A percentile compares a stretch with the other conserved stretches of the same genome.
These are phyloP conservation scores for Mesorhabditis belari DNA, from an alignment of 2,888 invertebrate genomes.

Conservation along the genomic window DNA sequence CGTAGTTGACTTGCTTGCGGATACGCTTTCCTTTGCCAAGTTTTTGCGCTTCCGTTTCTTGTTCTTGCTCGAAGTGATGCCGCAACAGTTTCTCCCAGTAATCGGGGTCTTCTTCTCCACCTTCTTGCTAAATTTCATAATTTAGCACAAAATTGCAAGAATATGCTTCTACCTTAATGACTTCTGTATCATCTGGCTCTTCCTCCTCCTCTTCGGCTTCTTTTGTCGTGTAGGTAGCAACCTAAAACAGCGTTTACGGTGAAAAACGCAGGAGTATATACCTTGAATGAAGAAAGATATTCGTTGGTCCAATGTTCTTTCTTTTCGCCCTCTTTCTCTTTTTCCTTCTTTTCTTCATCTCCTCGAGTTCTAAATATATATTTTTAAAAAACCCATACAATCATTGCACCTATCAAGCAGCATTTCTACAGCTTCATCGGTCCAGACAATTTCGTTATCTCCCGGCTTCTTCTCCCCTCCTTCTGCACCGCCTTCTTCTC, in stretches of 20 bases:
- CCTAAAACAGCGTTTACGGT: too few species aligned
- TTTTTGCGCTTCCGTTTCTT: constrained; percentile 68
- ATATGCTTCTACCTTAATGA: too few species aligned
- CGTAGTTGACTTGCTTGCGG: constrained; percentile 59
- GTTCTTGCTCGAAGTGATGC: constrained; percentile 98
- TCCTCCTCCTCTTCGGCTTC: constrained; percentile 70
- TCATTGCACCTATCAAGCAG: constrained; percentile 70
- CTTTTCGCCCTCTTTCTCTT: constrained; percentile 34
- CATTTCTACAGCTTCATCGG: constrained; percentile 86
- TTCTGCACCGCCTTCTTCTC: constrained; percentile 55
- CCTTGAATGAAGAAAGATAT: constrained; percentile 80
- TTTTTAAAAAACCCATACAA: neutral
- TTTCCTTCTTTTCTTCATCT: constrained; percentile 71
- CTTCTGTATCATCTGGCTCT: constrained; percentile 38
- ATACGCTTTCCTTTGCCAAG: constrained; percentile 76
- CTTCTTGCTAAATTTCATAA: too few species aligned
- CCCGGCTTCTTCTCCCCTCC: constrained; percentile 79
- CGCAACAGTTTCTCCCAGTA: constrained; percentile 97
- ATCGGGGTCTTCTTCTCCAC: constrained; percentile 76
- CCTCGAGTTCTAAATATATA: neutral
- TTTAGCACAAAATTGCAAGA: too few species aligned
- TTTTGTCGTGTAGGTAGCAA: constrained; percentile 81
- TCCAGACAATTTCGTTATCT: constrained; percentile 66
- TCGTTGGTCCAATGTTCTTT: constrained; percentile 91
- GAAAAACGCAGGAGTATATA: too few species aligned